Conservation (phyloP, 1,140 invertebrate species). For the Penaeus japonicus region DNA sequence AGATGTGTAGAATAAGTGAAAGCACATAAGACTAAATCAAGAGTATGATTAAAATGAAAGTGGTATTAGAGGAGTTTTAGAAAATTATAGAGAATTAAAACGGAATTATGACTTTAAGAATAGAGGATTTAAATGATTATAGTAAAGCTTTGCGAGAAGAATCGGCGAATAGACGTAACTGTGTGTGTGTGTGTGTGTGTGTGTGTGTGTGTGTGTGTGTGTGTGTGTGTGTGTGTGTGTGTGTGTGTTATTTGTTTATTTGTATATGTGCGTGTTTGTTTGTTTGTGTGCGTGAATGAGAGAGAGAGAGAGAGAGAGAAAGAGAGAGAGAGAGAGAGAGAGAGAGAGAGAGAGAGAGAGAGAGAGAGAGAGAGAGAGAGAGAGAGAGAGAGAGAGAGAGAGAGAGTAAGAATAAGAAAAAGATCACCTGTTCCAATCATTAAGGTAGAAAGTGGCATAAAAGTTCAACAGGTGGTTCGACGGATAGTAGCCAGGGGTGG, state of each 20-base stretch:
- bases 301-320: background rate
- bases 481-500: too few species aligned
- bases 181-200: too few species aligned
- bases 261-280: background rate
- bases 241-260: background rate
- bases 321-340: background rate
- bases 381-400: background rate
- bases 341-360: background rate
- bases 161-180: too few species aligned
- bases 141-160: too few species aligned
- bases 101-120: background rate
- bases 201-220: too few species aligned
- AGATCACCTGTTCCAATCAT: background rate
- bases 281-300: background rate
- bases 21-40: too few species aligned
- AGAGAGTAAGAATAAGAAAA: background rate
- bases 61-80: background rate
- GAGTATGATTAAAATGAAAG: too few species aligned
- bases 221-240: too few species aligned
- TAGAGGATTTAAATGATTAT: too few species aligned
- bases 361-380: background rate
- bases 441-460: too few species aligned
- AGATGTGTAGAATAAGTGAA: too few species aligned
- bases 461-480: too few species aligned
- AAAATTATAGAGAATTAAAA: background rate